A percentile compares a stretch with the other conserved stretches of the same genome.
phyloP scores from a whole-genome alignment of 2,113 vertebrate genomes.

The Phasianus colchicus region DNA sequence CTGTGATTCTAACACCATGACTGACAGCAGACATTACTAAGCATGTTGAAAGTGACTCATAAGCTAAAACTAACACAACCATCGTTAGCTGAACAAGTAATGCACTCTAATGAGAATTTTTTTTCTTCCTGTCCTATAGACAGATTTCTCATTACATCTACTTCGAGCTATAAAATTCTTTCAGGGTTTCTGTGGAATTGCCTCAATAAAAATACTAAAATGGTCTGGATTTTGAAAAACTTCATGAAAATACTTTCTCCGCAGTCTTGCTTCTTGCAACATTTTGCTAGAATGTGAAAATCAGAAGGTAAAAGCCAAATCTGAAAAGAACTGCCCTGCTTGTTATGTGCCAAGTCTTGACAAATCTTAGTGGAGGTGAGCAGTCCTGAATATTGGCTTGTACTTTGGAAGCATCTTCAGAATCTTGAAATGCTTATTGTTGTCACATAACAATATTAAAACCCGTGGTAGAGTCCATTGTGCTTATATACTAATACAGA shows the following conservation, averaged over 20 bases:
- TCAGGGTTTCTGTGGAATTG: not conserved
- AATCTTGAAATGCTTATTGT: fast-evolving
- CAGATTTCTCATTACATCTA: not conserved
- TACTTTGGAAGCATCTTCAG: not conserved
- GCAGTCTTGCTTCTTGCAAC: not conserved
- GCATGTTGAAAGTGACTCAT: slow-evolving; percentile 47
- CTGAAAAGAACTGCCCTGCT: not conserved
- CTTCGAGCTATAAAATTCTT: not conserved
- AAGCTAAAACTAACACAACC: slow-evolving; percentile 46
- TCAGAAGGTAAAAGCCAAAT: not conserved
- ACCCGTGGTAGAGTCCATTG: not conserved
- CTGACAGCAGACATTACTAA: not conserved
- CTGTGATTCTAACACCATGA: not conserved
- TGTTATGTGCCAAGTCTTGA: not conserved
- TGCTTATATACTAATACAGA: not conserved
- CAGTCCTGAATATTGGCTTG: not conserved
- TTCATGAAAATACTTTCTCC: not conserved
- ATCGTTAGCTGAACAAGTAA: slow-evolving; percentile 19
- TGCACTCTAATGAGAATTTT: not conserved
- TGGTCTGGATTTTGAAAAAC: not conserved
- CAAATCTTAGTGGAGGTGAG: not conserved
- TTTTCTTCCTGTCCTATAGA: slow-evolving; percentile 1
- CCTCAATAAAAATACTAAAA: not conserved
- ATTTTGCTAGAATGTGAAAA: not conserved
- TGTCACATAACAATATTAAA: fast-evolving